Evolutionary conservation across 2,113 vertebrate species (phyloP).

Genomic region (Rana temporaria): DNA sequence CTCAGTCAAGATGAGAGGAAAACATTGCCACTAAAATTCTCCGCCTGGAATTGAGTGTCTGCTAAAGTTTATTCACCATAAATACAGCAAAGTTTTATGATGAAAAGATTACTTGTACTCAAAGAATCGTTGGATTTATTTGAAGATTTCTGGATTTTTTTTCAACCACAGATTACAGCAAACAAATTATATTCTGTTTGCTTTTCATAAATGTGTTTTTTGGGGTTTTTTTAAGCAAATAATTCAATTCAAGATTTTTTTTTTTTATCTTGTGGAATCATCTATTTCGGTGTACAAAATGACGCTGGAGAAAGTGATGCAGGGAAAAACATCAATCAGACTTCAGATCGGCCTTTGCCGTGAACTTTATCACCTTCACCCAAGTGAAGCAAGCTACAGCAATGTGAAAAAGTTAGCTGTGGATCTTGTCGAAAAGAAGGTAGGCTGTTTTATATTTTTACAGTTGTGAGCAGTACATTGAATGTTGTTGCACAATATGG

Average conservation of each 20-base stretch:
- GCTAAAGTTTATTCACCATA: no score
- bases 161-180: no score
- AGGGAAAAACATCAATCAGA: constrained; percentile 30
- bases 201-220: no score
- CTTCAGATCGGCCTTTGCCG: constrained; percentile 46
- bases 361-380: constrained; percentile 30
- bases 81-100: no score
- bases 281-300: constrained; percentile 11
- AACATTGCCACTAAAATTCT: not conserved
- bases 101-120: no score
- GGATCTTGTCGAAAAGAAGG: constrained; percentile 48
- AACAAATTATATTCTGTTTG: no score
- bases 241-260: no score
- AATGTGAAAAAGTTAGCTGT: constrained; percentile 32
- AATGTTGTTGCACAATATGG: no score
- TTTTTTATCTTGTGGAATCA: no score
- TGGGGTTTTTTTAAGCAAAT: no score
- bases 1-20: not conserved
- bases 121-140: no score
- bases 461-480: not conserved
- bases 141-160: no score
- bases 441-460: not conserved
- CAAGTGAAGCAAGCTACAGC: constrained; percentile 7
- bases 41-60: not conserved
- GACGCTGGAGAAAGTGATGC: constrained; percentile 32